Percentiles rank a stretch among this genome's conserved stretches.
phyloP scores from a whole-genome alignment of 2,888 invertebrate genomes.

The Nowickia ferox region DNA sequence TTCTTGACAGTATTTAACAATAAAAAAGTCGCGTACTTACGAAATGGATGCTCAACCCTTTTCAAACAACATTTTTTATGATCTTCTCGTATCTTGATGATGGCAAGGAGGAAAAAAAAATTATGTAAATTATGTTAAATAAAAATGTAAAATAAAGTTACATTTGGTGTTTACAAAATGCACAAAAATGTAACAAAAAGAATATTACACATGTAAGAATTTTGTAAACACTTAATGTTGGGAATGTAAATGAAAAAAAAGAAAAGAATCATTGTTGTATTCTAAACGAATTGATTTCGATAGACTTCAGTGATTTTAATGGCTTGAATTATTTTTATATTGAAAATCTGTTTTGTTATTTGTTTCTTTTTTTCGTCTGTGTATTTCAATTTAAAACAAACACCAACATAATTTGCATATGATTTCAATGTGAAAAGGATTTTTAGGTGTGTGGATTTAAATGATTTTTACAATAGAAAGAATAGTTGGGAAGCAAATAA shows the following conservation, averaged over 20 bases:
- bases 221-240: slow-evolving; percentile 60
- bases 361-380: background rate
- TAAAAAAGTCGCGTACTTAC: slow-evolving; percentile 44
- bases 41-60: slow-evolving; percentile 44
- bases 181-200: slow-evolving; percentile 31
- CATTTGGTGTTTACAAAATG: slow-evolving; percentile 47
- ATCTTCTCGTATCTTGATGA: slow-evolving; percentile 6
- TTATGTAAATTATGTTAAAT: slow-evolving; percentile 64
- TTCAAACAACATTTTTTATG: slow-evolving; percentile 23
- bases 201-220: slow-evolving; percentile 60
- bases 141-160: slow-evolving; percentile 62
- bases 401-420: slow-evolving; percentile 60
- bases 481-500: background rate
- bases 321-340: slow-evolving; percentile 68
- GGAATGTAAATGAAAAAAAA: slow-evolving; percentile 22
- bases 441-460: background rate
- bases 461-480: slow-evolving; percentile 14
- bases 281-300: slow-evolving; percentile 65
- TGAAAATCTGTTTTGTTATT: slow-evolving; percentile 18
- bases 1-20: slow-evolving; percentile 54
- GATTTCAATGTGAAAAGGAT: slow-evolving; percentile 19
- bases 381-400: slow-evolving; percentile 30
- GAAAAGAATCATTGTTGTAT: slow-evolving; percentile 20
- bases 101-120: slow-evolving; percentile 6
- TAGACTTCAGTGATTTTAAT: slow-evolving; percentile 80